phyloP scores from a whole-genome alignment of 1,140 invertebrate genomes.

The Lucilia sericata region DNA sequence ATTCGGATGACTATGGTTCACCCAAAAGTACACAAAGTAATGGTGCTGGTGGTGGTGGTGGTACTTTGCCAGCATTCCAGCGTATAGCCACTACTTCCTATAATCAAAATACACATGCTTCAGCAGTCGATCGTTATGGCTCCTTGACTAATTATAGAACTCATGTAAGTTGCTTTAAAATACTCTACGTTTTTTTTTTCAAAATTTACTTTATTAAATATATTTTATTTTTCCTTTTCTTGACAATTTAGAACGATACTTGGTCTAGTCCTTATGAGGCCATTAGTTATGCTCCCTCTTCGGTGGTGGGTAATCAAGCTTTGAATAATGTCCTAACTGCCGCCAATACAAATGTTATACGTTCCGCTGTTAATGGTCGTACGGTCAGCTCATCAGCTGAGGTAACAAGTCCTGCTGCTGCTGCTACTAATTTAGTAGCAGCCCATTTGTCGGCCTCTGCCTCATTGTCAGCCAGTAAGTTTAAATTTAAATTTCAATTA shows the following conservation, averaged over 20 bases:
- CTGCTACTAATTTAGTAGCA: constrained; percentile 37
- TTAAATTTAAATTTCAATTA: constrained; percentile 1
- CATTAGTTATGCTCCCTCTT: constrained; percentile 57
- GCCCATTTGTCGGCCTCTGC: constrained; percentile 67
- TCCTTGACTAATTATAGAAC: constrained; percentile 61
- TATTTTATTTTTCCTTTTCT: too few species aligned
- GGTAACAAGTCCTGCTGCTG: background rate
- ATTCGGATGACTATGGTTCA: constrained; percentile 60
- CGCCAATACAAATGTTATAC: constrained; percentile 62
- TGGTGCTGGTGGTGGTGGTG: constrained; percentile 32
- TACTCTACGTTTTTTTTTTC: too few species aligned
- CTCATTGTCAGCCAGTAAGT: constrained; percentile 70
- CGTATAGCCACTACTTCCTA: constrained; percentile 53
- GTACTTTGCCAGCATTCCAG: constrained; percentile 60
- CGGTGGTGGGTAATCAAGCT: constrained; percentile 44
- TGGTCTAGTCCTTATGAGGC: constrained; percentile 60
- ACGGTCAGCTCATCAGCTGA: constrained; percentile 50
- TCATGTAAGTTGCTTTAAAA: constrained; percentile 55
- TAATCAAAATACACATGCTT: constrained; percentile 55
- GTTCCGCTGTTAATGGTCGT: constrained; percentile 54
- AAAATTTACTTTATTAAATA: background rate
- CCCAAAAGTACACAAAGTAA: constrained; percentile 60
- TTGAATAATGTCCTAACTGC: constrained; percentile 46
- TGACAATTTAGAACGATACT: constrained; percentile 55
- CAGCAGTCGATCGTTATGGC: constrained; percentile 56